Evolutionary conservation across 2,888 invertebrate species (phyloP), one percentile per base, ranked within the genome.

Genomic region (Pterostichus niger): DNA sequence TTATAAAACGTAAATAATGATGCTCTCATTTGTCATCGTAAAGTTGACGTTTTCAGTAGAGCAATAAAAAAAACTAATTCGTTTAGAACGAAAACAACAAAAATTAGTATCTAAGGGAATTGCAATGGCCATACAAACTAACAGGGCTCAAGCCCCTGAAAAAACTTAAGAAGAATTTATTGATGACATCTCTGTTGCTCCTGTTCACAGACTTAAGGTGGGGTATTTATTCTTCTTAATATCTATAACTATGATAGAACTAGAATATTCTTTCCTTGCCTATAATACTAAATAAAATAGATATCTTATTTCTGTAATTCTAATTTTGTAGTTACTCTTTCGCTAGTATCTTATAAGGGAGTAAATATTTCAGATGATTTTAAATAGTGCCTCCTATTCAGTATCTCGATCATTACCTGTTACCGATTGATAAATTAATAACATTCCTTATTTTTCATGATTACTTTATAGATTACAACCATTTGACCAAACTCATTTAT

Each of bases 171-270:
- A 96, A 86, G 95, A 97, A 85, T 94, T 94, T 87, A 91, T 98
- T 49, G 91, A 92, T 85, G 95, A 95, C 85, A 88, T 94, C 46
- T 91, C 92, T 6, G 90, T 91, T 83, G 92, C 92, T 84, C 91
- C 93, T 83, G 93, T 92, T 85, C 94, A 96, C 88, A 95, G 94
- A 89, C 91, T 98, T 84, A 93, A 95, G 94, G 97, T 97, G 90
- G 87, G 84, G 44, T 82, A 35, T 76, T 64, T 15, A 59, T 75
- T 52, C 24, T 64, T 73, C 59, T 82, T 80, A 40, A 7, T 40
- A 7, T 40, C 40, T 40, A 40, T 7, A 24, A 24, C 1, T 24
- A 78, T 68, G 33, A 17, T 61, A 13, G 31, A 73, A 56, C 31
- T 71, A 35, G 40, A 78, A 79, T 79, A 75, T 75, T 73, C 35